phyloP scores from a whole-genome alignment of 2,888 invertebrate species.

The Erebia palarica region DNA sequence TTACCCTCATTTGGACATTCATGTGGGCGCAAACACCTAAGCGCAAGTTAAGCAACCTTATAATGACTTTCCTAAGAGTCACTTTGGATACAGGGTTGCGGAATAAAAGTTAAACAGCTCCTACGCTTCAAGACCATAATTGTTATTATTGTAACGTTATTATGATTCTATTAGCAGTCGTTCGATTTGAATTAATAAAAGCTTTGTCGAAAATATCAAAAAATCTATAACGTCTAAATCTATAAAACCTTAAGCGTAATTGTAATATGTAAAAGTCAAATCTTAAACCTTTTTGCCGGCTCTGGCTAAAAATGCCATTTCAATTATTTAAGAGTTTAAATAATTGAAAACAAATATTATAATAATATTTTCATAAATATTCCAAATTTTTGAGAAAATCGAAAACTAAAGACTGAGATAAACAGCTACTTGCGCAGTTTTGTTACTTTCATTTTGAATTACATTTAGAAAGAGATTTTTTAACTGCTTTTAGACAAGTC shows the following conservation, averaged over 20 bases:
- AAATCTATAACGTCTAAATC: background rate
- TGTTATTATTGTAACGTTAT: constrained; percentile 52
- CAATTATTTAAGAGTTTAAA: too few species aligned
- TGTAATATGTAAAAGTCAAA: background rate
- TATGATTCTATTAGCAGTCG: constrained; percentile 33
- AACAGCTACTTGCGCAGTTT: background rate
- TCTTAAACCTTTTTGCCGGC: too few species aligned
- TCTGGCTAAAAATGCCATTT: too few species aligned
- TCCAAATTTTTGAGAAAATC: too few species aligned
- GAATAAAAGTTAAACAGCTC: constrained; percentile 67
- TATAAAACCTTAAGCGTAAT: background rate
- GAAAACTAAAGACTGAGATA: background rate
- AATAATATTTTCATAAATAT: too few species aligned
- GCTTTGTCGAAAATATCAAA: background rate
- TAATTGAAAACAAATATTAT: too few species aligned
- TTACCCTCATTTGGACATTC: constrained; percentile 80
- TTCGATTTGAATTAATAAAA: constrained; percentile 36
- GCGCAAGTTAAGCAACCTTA: constrained; percentile 74
- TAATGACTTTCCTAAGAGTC: constrained; percentile 70
- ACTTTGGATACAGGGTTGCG: constrained; percentile 71
- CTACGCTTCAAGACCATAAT: constrained; percentile 64
- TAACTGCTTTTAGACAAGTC: background rate
- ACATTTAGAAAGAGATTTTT: background rate
- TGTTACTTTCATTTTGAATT: background rate
- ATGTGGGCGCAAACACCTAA: constrained; percentile 74